Conservation (phyloP, 2,888 invertebrate species). For the Drosophila nr. perissopoda region DNA sequence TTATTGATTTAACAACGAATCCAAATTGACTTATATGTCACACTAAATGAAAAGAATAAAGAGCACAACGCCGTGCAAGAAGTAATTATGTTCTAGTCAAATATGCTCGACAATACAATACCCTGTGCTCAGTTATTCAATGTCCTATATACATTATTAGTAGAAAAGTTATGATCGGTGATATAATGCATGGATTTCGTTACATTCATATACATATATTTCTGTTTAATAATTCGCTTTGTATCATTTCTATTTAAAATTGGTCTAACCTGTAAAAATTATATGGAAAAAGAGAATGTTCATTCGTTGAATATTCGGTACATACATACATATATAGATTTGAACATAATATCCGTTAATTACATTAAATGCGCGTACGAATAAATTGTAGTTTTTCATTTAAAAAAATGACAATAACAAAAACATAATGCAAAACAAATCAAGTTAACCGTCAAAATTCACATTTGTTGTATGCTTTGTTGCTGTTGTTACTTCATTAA, state of each 20-base stretch:
- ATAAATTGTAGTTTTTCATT: slow-evolving; percentile 36
- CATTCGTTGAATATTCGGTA: slow-evolving; percentile 47
- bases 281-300: slow-evolving; percentile 34
- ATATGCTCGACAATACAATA: not conserved
- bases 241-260: slow-evolving; percentile 70
- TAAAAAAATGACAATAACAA: slow-evolving; percentile 56
- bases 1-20: not conserved
- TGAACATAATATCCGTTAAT: slow-evolving; percentile 50
- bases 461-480: slow-evolving; percentile 16
- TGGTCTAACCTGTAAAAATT: slow-evolving; percentile 71
- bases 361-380: slow-evolving; percentile 77
- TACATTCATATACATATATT: slow-evolving; percentile 51
- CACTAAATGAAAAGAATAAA: not conserved
- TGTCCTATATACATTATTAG: not conserved
- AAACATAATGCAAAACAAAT: slow-evolving; percentile 54
- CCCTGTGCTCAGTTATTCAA: not conserved
- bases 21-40: not conserved
- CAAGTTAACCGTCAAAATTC: slow-evolving; percentile 34
- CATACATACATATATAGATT: slow-evolving; percentile 20
- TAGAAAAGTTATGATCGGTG: not conserved
- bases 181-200: not conserved
- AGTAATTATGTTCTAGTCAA: not conserved
- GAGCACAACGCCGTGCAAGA: not conserved
- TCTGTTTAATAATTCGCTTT: slow-evolving; percentile 68
- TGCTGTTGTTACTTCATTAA: slow-evolving; percentile 86